These are phyloP conservation scores for Coelinius sp. DNA, from an alignment of 2,888 invertebrate species.

Conservation along the genomic window DNA sequence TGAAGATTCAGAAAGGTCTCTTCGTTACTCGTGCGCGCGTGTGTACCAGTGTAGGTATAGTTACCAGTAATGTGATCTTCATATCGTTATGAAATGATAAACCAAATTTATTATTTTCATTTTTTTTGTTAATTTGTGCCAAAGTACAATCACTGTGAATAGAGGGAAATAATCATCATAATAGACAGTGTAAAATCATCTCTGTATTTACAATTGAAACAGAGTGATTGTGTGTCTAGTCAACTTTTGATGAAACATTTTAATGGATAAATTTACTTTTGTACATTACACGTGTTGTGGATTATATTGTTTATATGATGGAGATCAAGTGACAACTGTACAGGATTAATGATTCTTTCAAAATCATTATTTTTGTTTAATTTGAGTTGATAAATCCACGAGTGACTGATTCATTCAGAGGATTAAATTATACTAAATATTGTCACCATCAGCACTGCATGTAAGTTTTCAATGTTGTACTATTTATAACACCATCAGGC, in stretches of 20 bases:
- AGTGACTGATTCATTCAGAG: conserved; percentile 17
- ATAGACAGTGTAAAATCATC: too few relatives aligned
- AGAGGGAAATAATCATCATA: conserved; percentile 22
- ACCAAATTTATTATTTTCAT: conserved; percentile 4
- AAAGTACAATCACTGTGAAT: conserved; percentile 15
- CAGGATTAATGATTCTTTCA: conserved; percentile 29
- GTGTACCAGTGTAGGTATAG: conserved; percentile 15
- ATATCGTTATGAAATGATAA: not conserved
- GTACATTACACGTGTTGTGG: conserved; percentile 8
- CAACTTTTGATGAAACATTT: not conserved
- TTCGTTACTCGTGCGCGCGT: conserved; percentile 27
- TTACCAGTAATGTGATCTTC: conserved; percentile 24
- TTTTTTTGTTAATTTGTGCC: not conserved
- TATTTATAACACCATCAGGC: not conserved
- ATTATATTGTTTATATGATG: conserved; percentile 16
- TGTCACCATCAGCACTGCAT: not conserved
- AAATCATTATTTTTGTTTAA: not conserved
- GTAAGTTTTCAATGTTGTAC: not conserved
- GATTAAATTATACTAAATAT: not conserved
- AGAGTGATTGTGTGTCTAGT: too few relatives aligned
- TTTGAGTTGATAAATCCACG: not conserved
- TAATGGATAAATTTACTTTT: not conserved
- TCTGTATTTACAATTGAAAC: too few relatives aligned
- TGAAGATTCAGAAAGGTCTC: conserved; percentile 26
- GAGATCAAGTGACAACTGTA: conserved; percentile 42